phyloP scores from a whole-genome alignment of 1,140 invertebrate genomes.

The Lycorma delicatula region DNA sequence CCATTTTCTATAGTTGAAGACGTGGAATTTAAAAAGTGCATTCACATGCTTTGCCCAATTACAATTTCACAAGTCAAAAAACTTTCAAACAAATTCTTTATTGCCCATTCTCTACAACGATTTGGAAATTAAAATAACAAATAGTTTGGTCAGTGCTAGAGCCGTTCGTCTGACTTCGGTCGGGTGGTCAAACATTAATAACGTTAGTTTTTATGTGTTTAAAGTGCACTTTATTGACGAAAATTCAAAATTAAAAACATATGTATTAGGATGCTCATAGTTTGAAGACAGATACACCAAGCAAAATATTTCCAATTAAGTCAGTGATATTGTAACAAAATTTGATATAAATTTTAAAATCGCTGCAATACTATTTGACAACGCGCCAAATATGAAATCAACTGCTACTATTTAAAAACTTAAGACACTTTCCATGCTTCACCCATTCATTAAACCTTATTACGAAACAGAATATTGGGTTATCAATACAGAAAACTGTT shows the following conservation, averaged over 20 bases:
- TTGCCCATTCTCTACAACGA: slow-evolving; percentile 20
- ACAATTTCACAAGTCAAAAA: slow-evolving; percentile 25
- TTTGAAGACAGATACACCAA: slow-evolving; percentile 15
- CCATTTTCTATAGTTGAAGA: slow-evolving; percentile 27
- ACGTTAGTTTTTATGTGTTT: slow-evolving; percentile 25
- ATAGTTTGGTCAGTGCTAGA: slow-evolving; percentile 12
- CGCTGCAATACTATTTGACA: too few relatives aligned
- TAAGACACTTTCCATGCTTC: too few relatives aligned
- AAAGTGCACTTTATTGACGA: slow-evolving; percentile 27
- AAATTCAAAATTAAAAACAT: slow-evolving; percentile 13
- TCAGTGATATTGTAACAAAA: too few relatives aligned
- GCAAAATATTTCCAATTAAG: too few relatives aligned
- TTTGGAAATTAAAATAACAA: slow-evolving; percentile 14
- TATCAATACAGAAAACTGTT: too few relatives aligned
- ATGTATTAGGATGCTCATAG: slow-evolving; percentile 21
- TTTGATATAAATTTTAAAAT: too few relatives aligned
- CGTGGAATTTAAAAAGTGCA: slow-evolving; percentile 23
- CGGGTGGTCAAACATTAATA: slow-evolving; percentile 26
- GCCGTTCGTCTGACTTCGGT: slow-evolving; percentile 25
- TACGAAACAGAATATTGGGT: too few relatives aligned
- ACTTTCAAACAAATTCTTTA: slow-evolving; percentile 22
- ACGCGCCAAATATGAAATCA: too few relatives aligned
- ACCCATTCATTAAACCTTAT: too few relatives aligned
- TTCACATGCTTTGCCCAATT: slow-evolving; percentile 23
- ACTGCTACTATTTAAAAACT: too few relatives aligned